Base-by-base conservation (phyloP, 1,140 invertebrate species). In the Bombus pyrosoma region DNA sequence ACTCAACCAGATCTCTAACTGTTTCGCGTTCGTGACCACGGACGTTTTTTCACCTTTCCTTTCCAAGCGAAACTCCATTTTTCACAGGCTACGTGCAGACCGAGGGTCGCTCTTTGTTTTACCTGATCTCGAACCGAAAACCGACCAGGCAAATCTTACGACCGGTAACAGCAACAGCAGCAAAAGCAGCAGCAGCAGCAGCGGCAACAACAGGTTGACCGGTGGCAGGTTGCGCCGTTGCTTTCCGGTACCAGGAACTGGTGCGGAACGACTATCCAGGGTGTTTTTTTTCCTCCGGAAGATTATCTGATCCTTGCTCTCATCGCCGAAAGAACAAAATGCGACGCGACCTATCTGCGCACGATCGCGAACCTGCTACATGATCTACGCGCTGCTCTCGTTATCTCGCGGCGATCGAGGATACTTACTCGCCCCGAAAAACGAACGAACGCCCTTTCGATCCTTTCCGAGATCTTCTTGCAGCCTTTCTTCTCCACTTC, bases 301-400 rank as follows among this genome's bases (percentile, higher is more conserved):
- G 53, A 92, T 91, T 92, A 92, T 92, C 91, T 92, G 92, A 92
- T 92, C 77, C 74, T 91, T 86, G 90, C 87, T 90, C 90, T 92
- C 92, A 92, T 92, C 90, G 88, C 90, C 87, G 86, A 90, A 89
- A 91, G 87, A 90, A 90, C 90, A 92, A 92, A 92, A 92, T 86
- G 90, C 90, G 77, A 88, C 78, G 84, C 79, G 68, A 37, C 86
- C 90, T 92, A 92, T 92, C 91, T 75, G 89, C 64, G 72, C 87
- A 91, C 87, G 85, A 92, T 92, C 92, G 86, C 87, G 86, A 92
- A 90, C 91, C 76, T 81, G 81, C 85, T 90, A 93, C 91, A 93
- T 89, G 90, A 93, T 92, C 92, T 92, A 89, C 87, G 87, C 86
- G 86, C 87, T 73, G 78, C 85, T 83, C 69, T 37, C 62, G 66